These are phyloP conservation scores for Microplitis demolitor DNA, from an alignment of 1,140 invertebrate species.

Conservation along the genomic window DNA sequence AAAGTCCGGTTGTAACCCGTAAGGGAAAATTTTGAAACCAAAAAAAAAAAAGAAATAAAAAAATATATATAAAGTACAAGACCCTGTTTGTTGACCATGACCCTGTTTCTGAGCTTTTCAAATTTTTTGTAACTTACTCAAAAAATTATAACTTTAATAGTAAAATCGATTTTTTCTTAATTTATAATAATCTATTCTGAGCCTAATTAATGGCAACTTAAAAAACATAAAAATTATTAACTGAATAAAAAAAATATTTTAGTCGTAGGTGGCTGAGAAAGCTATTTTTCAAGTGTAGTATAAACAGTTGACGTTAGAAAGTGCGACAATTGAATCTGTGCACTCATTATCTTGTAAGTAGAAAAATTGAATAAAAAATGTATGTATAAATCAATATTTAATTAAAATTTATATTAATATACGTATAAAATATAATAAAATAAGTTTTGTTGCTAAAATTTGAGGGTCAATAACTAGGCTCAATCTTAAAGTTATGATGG, in stretches of 20 bases:
- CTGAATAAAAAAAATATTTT: neutral
- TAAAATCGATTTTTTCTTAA: neutral
- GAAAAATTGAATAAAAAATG: neutral
- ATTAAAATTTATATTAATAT: neutral
- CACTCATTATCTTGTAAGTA: neutral
- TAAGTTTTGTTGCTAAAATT: neutral
- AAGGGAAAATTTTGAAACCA: no score
- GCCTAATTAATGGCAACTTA: neutral
- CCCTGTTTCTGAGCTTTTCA: neutral
- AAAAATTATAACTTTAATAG: neutral
- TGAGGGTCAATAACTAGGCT: neutral
- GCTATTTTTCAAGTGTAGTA: no score
- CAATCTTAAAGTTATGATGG: neutral
- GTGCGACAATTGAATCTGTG: neutral
- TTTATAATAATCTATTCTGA: neutral
- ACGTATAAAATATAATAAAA: neutral
- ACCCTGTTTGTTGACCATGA: neutral
- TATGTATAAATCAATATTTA: neutral
- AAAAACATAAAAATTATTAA: neutral
- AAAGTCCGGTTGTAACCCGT: no score
- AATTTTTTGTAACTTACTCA: neutral
- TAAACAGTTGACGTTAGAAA: neutral
- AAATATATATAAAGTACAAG: neutral
- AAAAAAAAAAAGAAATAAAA: no score
- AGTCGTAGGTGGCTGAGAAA: neutral